These are phyloP conservation scores for Alfaro cultratus DNA, from an alignment of 2,797 vertebrate genomes.

Conservation along the genomic window DNA sequence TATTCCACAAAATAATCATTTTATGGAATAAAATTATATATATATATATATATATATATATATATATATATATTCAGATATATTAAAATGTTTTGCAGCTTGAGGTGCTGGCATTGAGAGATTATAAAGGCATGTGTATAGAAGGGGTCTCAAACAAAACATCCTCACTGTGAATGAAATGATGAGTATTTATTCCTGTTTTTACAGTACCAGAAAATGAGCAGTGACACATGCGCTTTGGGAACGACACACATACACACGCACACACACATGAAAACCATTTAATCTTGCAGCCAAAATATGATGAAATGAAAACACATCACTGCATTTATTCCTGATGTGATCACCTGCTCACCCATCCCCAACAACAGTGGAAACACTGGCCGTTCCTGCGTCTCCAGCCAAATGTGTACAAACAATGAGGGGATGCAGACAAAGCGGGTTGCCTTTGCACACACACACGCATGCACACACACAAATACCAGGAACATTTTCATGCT, in stretches of 20 bases:
- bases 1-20: not conserved
- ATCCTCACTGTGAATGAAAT: constrained; percentile 1
- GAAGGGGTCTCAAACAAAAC: constrained; percentile 11
- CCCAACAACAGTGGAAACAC: constrained; percentile 17
- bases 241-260: constrained; percentile 35
- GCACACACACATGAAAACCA: constrained; percentile 21
- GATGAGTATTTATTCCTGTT: not conserved
- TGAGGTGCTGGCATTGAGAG: not conserved
- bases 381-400: constrained; percentile 34
- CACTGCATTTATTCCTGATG: constrained; percentile 30
- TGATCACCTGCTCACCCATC: constrained; percentile 50
- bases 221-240: constrained; percentile 26
- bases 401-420: constrained; percentile 82
- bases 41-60: not conserved
- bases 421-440: constrained; percentile 83
- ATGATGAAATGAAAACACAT: constrained; percentile 22
- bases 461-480: constrained; percentile 18
- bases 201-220: constrained; percentile 25
- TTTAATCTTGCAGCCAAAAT: constrained; percentile 42
- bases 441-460: constrained; percentile 41
- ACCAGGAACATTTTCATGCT: constrained; percentile 59
- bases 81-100: not conserved
- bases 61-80: not conserved
- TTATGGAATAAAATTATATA: not conserved
- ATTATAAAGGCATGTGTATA: not conserved